These are phyloP conservation scores for Heliconius hermathena DNA, from an alignment of 1,140 invertebrate species.

Conservation along the genomic window DNA sequence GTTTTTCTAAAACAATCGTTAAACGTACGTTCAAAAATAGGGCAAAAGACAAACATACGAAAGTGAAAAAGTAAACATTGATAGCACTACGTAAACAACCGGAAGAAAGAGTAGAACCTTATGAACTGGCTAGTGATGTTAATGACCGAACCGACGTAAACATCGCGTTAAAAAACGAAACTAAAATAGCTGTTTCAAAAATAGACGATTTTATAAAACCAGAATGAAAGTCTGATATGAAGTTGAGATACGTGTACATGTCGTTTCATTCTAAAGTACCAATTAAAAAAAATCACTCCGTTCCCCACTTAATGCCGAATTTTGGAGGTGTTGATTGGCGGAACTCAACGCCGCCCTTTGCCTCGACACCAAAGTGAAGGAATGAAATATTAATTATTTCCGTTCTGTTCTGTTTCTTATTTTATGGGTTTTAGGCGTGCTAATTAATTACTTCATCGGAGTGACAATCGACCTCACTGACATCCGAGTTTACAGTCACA, in stretches of 20 bases:
- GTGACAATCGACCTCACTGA: too few relatives aligned
- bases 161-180: conserved; percentile 47
- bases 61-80: conserved; percentile 6
- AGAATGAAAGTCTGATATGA: not conserved
- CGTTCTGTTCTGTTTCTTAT: too few relatives aligned
- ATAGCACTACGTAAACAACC: conserved; percentile 1
- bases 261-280: too few relatives aligned
- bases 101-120: not conserved
- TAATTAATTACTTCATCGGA: too few relatives aligned
- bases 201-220: conserved; percentile 17
- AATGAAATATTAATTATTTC: too few relatives aligned
- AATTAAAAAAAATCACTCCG: too few relatives aligned
- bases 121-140: conserved; percentile 39
- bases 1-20: not conserved
- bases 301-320: too few relatives aligned
- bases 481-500: not conserved
- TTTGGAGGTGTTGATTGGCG: too few relatives aligned
- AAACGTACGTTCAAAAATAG: not conserved
- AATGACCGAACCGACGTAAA: conserved; percentile 52
- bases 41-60: not conserved
- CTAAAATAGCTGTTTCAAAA: conserved; percentile 35
- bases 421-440: too few relatives aligned
- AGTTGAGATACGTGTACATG: not conserved
- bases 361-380: too few relatives aligned
- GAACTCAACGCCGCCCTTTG: too few relatives aligned